Evolutionary conservation across 2,113 vertebrate species (phyloP), one percentile per base, ranked within the genome.

Genomic region (Strix uralensis): DNA sequence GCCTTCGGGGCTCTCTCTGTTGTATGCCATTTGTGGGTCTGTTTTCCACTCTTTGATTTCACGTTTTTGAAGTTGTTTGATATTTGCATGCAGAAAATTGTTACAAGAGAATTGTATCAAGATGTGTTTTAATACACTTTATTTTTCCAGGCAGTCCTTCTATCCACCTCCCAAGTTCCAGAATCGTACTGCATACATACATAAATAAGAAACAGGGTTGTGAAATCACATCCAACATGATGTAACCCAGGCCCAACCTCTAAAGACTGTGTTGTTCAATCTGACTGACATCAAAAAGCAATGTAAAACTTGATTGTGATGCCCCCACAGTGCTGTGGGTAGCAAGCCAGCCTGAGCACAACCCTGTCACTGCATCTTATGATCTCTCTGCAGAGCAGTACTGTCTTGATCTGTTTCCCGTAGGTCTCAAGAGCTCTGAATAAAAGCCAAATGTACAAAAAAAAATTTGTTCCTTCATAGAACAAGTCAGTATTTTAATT

Each of bases 101-200:
- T 91, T 86, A 79, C 34, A 55, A 69, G 49, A 52, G 54, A 88
- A 93, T 92, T 94, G 67, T 57, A 75, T 86, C 82, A 95, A 91
- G 71, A 93, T 93, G 90, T 72, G 46, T 38, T 82, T 90, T 85
- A 93, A 74, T 29, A 42, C 16, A n/a, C 11, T 83, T 90, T 47
- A 67, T 93, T 85, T 85, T 96, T 81, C 88, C 70, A 85, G 47
- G 29, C 78, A 85, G 38, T 38, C 71, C 54, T 84, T 66, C 84
- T 67, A 15, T 32, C 65, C 81, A 46, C 34, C 44, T 90, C 54
- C 52, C 70, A 95, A 81, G 65, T 46, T 70, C 42, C 79, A 91
- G 47, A 79, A 82, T 90, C 78, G 52, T n/a, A 34, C 40, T 61
- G 27, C 62, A 44, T 65, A 49, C 62, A 44, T 65, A 49, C 25